Evolutionary conservation across 2,888 invertebrate genomes (phyloP).

Genomic region (Cryptophagus acutangulus): DNA sequence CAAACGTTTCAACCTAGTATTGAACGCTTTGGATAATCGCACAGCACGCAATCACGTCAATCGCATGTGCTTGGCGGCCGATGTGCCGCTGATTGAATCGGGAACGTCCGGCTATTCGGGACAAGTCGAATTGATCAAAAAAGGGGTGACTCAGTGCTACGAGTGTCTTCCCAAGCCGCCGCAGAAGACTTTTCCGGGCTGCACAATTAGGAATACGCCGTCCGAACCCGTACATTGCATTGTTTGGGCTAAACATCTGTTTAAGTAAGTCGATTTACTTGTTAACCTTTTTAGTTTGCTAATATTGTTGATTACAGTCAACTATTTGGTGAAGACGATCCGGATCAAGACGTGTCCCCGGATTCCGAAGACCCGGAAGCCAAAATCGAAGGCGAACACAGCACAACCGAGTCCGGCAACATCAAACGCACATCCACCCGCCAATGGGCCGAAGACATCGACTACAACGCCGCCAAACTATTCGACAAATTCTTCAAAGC

Average conservation of each 20-base stretch:
- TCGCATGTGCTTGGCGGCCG: slow-evolving; percentile 94
- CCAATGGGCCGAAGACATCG: slow-evolving; percentile 78
- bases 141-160: slow-evolving; percentile 89
- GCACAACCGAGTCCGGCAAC: slow-evolving; percentile 51
- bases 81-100: slow-evolving; percentile 91
- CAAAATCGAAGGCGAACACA: slow-evolving; percentile 55
- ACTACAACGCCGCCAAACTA: slow-evolving; percentile 78
- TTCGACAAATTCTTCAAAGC: slow-evolving; percentile 91
- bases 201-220: slow-evolving; percentile 98
- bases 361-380: slow-evolving; percentile 95
- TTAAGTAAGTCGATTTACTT: slow-evolving; percentile 64
- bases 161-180: slow-evolving; percentile 91
- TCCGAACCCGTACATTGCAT: slow-evolving; percentile 99
- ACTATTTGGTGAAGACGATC: slow-evolving; percentile 93
- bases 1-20: slow-evolving; percentile 82
- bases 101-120: slow-evolving; percentile 97
- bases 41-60: slow-evolving; percentile 98
- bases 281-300: neutral
- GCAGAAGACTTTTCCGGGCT: slow-evolving; percentile 93
- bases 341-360: slow-evolving; percentile 96
- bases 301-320: slow-evolving; percentile 58
- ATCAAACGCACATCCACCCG: slow-evolving; percentile 67
- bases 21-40: slow-evolving; percentile 96
- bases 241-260: slow-evolving; percentile 98
- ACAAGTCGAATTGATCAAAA: slow-evolving; percentile 85